Evolutionary conservation across 2,113 vertebrate species (phyloP).

Genomic region (Siniperca chuatsi): DNA sequence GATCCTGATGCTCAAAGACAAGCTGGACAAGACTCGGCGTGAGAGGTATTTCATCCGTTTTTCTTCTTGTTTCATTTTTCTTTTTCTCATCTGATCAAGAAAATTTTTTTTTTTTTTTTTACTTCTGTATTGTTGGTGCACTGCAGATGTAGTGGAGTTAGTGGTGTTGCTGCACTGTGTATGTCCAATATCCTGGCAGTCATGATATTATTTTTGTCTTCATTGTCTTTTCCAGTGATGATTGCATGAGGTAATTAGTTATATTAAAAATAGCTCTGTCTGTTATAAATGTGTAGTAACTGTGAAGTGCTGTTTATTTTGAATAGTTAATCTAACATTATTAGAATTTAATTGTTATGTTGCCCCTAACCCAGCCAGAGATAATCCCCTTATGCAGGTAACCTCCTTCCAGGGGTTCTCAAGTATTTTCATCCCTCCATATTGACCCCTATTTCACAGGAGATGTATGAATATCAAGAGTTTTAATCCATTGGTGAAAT

Average conservation of each 20-base stretch:
- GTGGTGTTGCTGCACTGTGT: not conserved
- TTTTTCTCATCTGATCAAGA: not conserved
- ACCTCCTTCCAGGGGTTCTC: not conserved
- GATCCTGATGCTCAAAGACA: conserved; percentile 96
- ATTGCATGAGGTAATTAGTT: conserved; percentile 64
- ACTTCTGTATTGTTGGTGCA: not conserved
- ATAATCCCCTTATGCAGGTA: not conserved
- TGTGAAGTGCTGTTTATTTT: conserved; percentile 17
- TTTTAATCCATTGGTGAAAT: not conserved
- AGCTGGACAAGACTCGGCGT: conserved; percentile 94
- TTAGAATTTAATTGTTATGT: conserved; percentile 5
- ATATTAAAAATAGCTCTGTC: conserved; percentile 15
- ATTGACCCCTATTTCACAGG: not conserved
- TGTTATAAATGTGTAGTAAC: conserved; percentile 16
- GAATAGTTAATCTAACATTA: not conserved
- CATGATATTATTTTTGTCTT: conserved; percentile 8
- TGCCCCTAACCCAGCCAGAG: not conserved
- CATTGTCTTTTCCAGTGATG: conserved; percentile 61
- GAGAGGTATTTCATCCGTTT: conserved; percentile 87
- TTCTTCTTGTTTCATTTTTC: too few species aligned
- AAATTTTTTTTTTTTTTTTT: not conserved
- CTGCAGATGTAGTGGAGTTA: not conserved
- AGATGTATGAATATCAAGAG: not conserved
- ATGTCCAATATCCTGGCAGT: not conserved
- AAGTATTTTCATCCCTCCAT: not conserved